Evolutionary conservation across 2,888 invertebrate genomes (phyloP).

Genomic region (Plagiodera versicolora): DNA sequence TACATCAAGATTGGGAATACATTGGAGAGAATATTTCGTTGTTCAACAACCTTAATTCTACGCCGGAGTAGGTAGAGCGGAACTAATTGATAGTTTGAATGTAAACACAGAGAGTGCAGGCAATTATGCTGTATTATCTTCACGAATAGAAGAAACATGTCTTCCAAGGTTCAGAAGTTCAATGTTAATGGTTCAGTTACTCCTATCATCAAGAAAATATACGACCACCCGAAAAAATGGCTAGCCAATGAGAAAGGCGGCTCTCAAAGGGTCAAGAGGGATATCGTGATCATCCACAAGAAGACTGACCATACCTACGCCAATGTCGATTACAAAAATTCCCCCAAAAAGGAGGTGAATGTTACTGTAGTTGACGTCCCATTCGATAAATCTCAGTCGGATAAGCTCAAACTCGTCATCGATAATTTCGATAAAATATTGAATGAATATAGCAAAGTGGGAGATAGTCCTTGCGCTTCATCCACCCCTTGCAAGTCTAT

Average conservation of each 20-base stretch:
- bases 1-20: slow-evolving; percentile 17
- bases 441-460: slow-evolving; percentile 51
- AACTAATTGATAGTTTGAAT: slow-evolving; percentile 13
- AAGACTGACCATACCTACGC: slow-evolving; percentile 42
- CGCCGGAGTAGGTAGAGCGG: slow-evolving; percentile 22
- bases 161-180: slow-evolving; percentile 40
- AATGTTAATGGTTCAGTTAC: slow-evolving; percentile 38
- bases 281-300: slow-evolving; percentile 35
- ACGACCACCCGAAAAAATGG: slow-evolving; percentile 46
- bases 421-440: slow-evolving; percentile 60
- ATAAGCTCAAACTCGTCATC: slow-evolving; percentile 56
- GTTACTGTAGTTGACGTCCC: slow-evolving; percentile 54
- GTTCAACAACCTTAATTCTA: slow-evolving; percentile 8
- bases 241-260: slow-evolving; percentile 28
- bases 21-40: slow-evolving; percentile 13
- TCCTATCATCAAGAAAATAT: slow-evolving; percentile 45
- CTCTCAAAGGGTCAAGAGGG: slow-evolving; percentile 24
- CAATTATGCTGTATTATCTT: slow-evolving; percentile 17
- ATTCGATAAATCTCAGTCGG: slow-evolving; percentile 32
- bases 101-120: slow-evolving; percentile 16
- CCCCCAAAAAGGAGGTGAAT: slow-evolving; percentile 54
- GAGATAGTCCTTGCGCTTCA: slow-evolving; percentile 10
- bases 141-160: slow-evolving; percentile 36
- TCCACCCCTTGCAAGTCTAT: slow-evolving; percentile 31
- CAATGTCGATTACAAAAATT: slow-evolving; percentile 35